A percentile compares a stretch with the other conserved stretches of the same genome.
Evolutionary conservation across 1,140 invertebrate species (phyloP).

Genomic region (Cyclargus thomasi): DNA sequence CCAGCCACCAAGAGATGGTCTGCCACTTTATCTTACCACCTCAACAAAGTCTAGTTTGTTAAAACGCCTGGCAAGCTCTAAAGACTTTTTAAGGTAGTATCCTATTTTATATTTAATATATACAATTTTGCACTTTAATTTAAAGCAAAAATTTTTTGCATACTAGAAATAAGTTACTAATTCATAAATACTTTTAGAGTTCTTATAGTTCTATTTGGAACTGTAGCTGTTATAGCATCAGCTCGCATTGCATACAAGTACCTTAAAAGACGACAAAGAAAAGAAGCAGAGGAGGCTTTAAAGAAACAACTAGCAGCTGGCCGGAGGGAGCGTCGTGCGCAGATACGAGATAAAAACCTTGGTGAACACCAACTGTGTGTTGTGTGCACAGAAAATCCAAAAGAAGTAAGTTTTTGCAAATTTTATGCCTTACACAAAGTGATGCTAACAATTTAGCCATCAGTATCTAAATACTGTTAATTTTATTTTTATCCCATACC

Average conservation of each 20-base stretch:
- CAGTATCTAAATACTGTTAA: too few relatives aligned
- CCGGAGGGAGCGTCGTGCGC: constrained; percentile 78
- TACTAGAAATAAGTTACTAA: not conserved
- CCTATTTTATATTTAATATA: too few relatives aligned
- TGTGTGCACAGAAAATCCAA: constrained; percentile 84
- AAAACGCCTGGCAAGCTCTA: constrained; percentile 81
- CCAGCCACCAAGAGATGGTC: constrained; percentile 80
- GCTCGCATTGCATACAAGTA: constrained; percentile 79
- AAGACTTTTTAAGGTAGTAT: constrained; percentile 75
- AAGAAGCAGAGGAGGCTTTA: constrained; percentile 76
- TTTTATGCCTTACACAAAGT: too few relatives aligned
- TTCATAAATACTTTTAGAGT: constrained; percentile 65
- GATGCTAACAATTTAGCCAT: too few relatives aligned
- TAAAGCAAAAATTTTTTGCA: too few relatives aligned
- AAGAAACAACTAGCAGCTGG: constrained; percentile 78
- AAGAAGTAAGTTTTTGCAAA: constrained; percentile 73
- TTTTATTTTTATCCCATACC: too few relatives aligned
- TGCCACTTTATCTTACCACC: constrained; percentile 83
- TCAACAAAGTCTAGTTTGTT: constrained; percentile 80
- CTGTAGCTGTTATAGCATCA: constrained; percentile 79
- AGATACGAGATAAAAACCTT: constrained; percentile 78
- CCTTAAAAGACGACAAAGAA: constrained; percentile 76
- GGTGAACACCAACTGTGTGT: constrained; percentile 83
- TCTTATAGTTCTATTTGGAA: constrained; percentile 79
- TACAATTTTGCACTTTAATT: too few relatives aligned